Percentiles rank a stretch among this genome's conserved stretches.
Conservation (phyloP, 2,113 vertebrate genomes). For the Notarius lentiginosus region DNA sequence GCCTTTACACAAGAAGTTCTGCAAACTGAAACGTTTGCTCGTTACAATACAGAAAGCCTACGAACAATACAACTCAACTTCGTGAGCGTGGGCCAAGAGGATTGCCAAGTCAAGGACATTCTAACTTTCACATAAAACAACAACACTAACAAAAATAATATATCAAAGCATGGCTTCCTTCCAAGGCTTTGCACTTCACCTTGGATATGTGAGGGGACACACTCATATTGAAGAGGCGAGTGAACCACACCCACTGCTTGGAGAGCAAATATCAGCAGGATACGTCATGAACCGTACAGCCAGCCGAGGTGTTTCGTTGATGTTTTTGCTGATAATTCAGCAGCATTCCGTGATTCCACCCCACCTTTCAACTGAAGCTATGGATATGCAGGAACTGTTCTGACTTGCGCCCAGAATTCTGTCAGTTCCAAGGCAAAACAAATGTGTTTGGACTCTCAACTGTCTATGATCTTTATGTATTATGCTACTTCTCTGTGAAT, state of each 20-base stretch:
- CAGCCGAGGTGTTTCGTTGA: not conserved
- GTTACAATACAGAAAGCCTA: constrained; percentile 34
- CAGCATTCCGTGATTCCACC: not conserved
- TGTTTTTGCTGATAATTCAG: not conserved
- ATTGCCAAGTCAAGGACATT: not conserved
- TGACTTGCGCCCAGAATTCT: not conserved
- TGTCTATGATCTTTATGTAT: not conserved
- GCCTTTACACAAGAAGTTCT: constrained; percentile 24
- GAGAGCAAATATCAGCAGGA: not conserved
- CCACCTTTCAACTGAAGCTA: not conserved
- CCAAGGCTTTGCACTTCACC: not conserved
- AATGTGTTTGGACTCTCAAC: not conserved
- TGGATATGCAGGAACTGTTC: not conserved
- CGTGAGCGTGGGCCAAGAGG: not conserved
- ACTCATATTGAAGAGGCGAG: not conserved
- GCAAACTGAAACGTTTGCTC: constrained; percentile 42
- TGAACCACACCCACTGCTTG: not conserved
- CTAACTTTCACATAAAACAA: not conserved
- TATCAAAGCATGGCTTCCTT: not conserved
- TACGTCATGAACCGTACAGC: not conserved
- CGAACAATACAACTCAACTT: constrained; percentile 36
- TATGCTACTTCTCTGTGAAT: constrained; percentile 18
- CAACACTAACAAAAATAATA: not conserved
- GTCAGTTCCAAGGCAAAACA: not conserved
- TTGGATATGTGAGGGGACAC: not conserved